These are phyloP conservation scores for Caerostris darwini DNA, from an alignment of 1,140 invertebrate genomes.

Conservation along the genomic window DNA sequence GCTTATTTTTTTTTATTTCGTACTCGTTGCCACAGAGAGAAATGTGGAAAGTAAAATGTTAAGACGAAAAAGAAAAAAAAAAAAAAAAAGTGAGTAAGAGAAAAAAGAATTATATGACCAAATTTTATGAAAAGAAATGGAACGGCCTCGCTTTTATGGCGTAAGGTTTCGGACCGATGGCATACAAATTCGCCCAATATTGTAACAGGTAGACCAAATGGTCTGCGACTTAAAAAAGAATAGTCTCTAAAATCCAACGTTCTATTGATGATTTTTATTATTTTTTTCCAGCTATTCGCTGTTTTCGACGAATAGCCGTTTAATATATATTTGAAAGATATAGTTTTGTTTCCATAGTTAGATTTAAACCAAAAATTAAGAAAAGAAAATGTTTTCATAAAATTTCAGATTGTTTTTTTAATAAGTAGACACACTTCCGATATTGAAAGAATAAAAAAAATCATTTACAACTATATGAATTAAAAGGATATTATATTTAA, in stretches of 20 bases:
- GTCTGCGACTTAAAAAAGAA: slow-evolving; percentile 13
- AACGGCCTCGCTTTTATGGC: background rate
- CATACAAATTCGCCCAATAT: background rate
- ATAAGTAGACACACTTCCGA: too few relatives aligned
- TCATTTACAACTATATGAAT: too few relatives aligned
- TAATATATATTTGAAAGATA: too few relatives aligned
- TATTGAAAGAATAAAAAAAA: too few relatives aligned
- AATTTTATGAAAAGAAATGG: slow-evolving; percentile 43
- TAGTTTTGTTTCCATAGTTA: too few relatives aligned
- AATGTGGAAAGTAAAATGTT: background rate
- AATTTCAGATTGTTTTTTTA: too few relatives aligned
- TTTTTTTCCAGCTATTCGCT: background rate
- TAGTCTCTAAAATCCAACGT: background rate
- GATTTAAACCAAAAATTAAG: too few relatives aligned
- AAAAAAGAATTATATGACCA: slow-evolving; percentile 38
- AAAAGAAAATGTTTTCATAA: too few relatives aligned
- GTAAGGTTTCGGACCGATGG: slow-evolving; percentile 17
- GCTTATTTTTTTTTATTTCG: background rate
- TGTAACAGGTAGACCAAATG: slow-evolving; percentile 56
- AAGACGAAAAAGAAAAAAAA: background rate
- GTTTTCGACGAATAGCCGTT: background rate
- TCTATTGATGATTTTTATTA: background rate
- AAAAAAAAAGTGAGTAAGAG: background rate
- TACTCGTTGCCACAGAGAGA: background rate
- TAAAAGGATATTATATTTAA: too few relatives aligned